Base-by-base conservation (phyloP, 2,113 vertebrate species). In the Caracal caracal region DNA sequence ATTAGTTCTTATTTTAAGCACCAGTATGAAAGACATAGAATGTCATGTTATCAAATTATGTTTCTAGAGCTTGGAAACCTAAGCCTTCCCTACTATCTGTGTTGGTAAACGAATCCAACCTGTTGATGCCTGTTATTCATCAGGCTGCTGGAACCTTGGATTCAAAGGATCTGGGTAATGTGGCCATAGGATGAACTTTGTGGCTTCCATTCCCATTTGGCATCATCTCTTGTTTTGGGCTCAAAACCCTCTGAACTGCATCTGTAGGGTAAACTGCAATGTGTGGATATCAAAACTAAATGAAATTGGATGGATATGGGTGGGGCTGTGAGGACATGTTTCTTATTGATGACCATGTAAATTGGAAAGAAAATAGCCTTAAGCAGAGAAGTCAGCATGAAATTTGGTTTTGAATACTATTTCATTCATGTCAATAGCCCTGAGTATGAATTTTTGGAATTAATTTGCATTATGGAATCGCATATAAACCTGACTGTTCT, bases 391-490 rank as follows among this genome's bases (percentile, higher is more conserved):
- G 43, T 79, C 49, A 63, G 53, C 35, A 7, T 71, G 51, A 51
- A n/a, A 65, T 76, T 61, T 65, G 40, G 4, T 53, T 93, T 68
- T 88, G 28, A 92, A 35, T 71, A 40, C n/a, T 49, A 22, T 80
- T 56, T 47, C 80, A 1, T 89, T 85, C 11, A 71, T 73, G 22
- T 86, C 33, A 95, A 20, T 81, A 73, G 22, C 17, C 35, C 20
- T n/a, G 7, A 37, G 20, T 87, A 22, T 87, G 87, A 81, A n/a
- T 90, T 24, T 75, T 88, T 71, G 22, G 76, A 35, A 73, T 83
- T 91, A 43, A 70, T 96, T 88, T 97, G 47, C 53, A 9, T 93
- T 49, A 68, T 79, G 12, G 73, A 51, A 61, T 92, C 49, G 49
- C n/a, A 66, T 33, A 70, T 66, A 53, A 90, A 66, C 11, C 40